Evolutionary conservation across 1,140 invertebrate genomes (phyloP).

Genomic region (Vanessa atalanta): DNA sequence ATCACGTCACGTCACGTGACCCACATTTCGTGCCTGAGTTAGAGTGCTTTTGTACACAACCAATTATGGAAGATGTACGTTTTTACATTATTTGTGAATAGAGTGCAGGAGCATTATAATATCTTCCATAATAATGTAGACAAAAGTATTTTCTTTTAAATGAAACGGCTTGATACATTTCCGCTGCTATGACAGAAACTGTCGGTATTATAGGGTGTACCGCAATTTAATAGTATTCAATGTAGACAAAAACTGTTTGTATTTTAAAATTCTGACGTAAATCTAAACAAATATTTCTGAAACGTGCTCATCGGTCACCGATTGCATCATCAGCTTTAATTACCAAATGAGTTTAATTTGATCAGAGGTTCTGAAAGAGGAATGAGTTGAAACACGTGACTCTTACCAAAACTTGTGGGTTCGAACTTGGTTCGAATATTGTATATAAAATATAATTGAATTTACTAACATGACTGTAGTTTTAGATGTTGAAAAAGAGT

Average conservation of each 20-base stretch:
- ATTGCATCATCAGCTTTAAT: too few species aligned
- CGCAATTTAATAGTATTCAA: background rate
- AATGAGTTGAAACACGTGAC: too few species aligned
- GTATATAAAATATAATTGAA: too few species aligned
- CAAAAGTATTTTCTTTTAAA: conserved; percentile 1
- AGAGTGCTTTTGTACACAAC: conserved; percentile 33
- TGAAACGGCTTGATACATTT: background rate
- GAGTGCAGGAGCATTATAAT: conserved; percentile 11
- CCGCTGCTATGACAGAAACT: background rate
- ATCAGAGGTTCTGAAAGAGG: too few species aligned
- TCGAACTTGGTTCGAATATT: too few species aligned
- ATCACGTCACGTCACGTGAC: conserved; percentile 23
- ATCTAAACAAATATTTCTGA: too few species aligned
- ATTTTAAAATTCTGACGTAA: background rate
- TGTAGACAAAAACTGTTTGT: background rate
- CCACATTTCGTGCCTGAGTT: conserved; percentile 22
- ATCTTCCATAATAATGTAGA: background rate
- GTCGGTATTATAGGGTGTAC: background rate
- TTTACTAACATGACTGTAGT: too few species aligned
- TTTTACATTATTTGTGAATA: conserved; percentile 1
- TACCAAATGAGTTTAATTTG: too few species aligned
- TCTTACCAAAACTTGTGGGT: too few species aligned
- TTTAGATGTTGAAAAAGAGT: too few species aligned
- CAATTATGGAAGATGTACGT: conserved; percentile 26
- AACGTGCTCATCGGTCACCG: too few species aligned